phyloP scores from a whole-genome alignment of 2,888 invertebrate species.

The Gymnosoma rotundatum region DNA sequence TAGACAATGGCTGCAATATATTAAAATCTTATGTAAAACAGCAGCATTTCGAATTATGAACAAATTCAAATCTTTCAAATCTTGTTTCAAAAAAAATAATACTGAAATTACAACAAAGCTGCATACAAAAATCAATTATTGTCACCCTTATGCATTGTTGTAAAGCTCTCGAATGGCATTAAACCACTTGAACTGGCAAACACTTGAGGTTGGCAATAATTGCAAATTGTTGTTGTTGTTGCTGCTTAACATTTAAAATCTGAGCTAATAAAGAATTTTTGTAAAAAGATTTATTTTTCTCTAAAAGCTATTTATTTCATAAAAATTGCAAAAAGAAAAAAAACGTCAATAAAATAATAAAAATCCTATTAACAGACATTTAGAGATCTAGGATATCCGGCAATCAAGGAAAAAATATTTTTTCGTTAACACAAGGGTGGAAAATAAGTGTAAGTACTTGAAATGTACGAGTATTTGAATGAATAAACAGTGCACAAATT shows the following conservation, averaged over 20 bases:
- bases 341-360: conserved; percentile 31
- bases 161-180: conserved; percentile 78
- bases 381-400: conserved; percentile 68
- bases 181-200: conserved; percentile 77
- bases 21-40: neutral
- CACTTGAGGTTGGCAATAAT: conserved; percentile 63
- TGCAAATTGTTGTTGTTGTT: conserved; percentile 57
- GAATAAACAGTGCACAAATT: conserved; percentile 31
- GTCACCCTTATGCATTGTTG: conserved; percentile 61
- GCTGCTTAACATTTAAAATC: conserved; percentile 50
- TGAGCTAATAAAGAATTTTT: conserved; percentile 54
- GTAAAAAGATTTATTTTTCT: conserved; percentile 20
- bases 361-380: conserved; percentile 58
- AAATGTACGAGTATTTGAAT: conserved; percentile 23
- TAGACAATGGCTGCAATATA: conserved; percentile 24
- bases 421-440: conserved; percentile 28
- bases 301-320: conserved; percentile 45
- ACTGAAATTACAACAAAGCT: conserved; percentile 2
- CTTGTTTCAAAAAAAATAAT: neutral
- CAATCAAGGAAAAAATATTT: conserved; percentile 52
- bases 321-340: conserved; percentile 7
- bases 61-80: neutral
- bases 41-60: too few species aligned
- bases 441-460: conserved; percentile 54
- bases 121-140: conserved; percentile 46